Evolutionary conservation across 2,888 invertebrate species (phyloP).

Genomic region (Acleris laterana): DNA sequence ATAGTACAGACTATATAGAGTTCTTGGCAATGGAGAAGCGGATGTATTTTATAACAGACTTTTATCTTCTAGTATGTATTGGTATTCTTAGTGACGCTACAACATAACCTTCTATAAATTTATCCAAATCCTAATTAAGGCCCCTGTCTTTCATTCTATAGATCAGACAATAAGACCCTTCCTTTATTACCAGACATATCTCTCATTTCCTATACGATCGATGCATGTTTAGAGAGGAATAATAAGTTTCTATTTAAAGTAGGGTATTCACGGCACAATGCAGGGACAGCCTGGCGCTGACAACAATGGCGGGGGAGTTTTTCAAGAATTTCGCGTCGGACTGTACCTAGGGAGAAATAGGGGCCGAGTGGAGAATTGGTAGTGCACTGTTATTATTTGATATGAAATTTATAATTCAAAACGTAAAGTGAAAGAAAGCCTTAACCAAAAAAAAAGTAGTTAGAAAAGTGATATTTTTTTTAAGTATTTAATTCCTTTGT

Average conservation of each 20-base stretch:
- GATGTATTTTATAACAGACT: too few relatives aligned
- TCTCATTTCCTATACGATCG: conserved; percentile 21
- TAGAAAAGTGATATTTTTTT: too few relatives aligned
- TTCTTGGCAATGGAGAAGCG: too few relatives aligned
- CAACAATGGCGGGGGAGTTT: conserved; percentile 32
- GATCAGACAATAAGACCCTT: conserved; percentile 15
- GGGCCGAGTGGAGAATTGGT: conserved; percentile 7
- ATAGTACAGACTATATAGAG: too few relatives aligned
- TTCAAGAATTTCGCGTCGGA: conserved; percentile 33
- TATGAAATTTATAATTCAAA: not conserved
- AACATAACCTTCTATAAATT: too few relatives aligned
- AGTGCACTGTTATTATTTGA: not conserved
- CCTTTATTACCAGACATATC: conserved; percentile 9
- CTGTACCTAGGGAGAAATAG: conserved; percentile 32
- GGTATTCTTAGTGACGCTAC: too few relatives aligned
- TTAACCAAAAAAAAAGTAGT: not conserved
- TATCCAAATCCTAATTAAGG: not conserved
- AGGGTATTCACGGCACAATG: conserved; percentile 9
- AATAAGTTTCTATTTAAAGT: conserved; percentile 33
- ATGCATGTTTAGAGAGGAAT: conserved; percentile 23
- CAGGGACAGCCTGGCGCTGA: conserved; percentile 30
- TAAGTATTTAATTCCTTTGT: too few relatives aligned
- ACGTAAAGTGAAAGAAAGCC: not conserved
- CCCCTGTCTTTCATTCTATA: not conserved
- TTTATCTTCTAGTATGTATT: too few relatives aligned